A percentile compares a stretch with the other conserved stretches of the same genome.
Evolutionary conservation across 2,113 vertebrate species (phyloP).

Genomic region (Ciconia maguari): DNA sequence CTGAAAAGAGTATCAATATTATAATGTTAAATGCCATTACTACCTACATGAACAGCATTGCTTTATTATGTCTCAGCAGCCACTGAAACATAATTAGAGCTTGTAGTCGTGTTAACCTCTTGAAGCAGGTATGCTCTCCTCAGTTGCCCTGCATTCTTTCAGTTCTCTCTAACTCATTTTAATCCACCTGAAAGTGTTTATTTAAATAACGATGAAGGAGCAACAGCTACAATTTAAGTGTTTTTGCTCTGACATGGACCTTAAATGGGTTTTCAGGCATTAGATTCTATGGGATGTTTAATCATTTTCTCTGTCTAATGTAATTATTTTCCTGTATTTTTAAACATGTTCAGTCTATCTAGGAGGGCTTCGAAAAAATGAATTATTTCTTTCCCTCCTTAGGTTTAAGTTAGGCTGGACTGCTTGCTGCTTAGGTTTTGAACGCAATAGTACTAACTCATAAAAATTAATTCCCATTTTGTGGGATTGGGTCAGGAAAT

Average conservation of each 20-base stretch:
- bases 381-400: conserved; percentile 12
- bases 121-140: background rate
- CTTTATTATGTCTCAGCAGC: background rate
- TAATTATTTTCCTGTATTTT: conserved; percentile 9
- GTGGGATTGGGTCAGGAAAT: conserved; percentile 93
- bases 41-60: background rate
- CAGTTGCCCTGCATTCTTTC: background rate
- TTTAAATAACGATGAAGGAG: background rate
- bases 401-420: conserved; percentile 48
- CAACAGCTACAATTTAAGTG: background rate
- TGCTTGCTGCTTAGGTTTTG: conserved; percentile 68
- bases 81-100: background rate
- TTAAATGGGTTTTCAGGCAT: background rate
- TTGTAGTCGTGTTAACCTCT: background rate
- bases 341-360: background rate
- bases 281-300: background rate
- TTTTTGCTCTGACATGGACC: background rate
- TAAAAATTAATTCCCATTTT: conserved; percentile 94
- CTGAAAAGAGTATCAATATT: background rate
- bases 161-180: background rate
- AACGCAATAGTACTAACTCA: conserved; percentile 75
- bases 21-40: background rate
- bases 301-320: background rate
- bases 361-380: background rate
- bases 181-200: background rate